phyloP scores from a whole-genome alignment of 2,888 invertebrate genomes.

The Latrodectus elegans region DNA sequence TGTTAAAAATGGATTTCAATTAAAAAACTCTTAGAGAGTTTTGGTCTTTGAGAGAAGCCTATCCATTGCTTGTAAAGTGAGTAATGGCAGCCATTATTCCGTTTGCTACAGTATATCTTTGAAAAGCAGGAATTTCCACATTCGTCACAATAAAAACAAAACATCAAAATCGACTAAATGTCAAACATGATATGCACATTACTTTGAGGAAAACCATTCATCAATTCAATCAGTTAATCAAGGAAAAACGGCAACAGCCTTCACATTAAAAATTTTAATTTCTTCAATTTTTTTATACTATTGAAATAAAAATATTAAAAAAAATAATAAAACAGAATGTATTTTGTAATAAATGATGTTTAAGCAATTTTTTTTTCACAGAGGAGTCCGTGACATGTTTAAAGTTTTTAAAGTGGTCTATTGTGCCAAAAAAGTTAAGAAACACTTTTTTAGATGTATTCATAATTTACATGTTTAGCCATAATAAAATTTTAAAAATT shows the following conservation, averaged over 20 bases:
- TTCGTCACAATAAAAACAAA: slow-evolving; percentile 57
- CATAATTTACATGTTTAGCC: too few species aligned
- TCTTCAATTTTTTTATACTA: slow-evolving; percentile 24
- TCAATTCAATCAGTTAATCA: slow-evolving; percentile 48
- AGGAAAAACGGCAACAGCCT: slow-evolving; percentile 47
- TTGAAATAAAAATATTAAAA: too few species aligned
- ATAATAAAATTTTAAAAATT: too few species aligned
- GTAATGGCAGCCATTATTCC: slow-evolving; percentile 57
- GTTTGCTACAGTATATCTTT: slow-evolving; percentile 57
- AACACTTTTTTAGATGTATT: neutral
- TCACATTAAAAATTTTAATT: slow-evolving; percentile 51
- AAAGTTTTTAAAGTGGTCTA: slow-evolving; percentile 48
- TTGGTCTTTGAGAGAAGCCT: slow-evolving; percentile 17
- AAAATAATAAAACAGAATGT: neutral
- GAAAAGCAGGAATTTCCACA: slow-evolving; percentile 49
- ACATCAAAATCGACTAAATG: slow-evolving; percentile 53
- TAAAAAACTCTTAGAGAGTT: too few species aligned
- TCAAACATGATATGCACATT: slow-evolving; percentile 46
- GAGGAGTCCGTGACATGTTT: slow-evolving; percentile 54
- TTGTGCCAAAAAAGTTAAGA: slow-evolving; percentile 16
- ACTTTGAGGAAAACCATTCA: slow-evolving; percentile 44
- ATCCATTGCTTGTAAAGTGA: slow-evolving; percentile 54
- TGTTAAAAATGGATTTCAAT: too few species aligned
- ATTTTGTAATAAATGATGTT: slow-evolving; percentile 48
- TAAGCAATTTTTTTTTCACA: slow-evolving; percentile 54